Evolutionary conservation across 1,140 invertebrate genomes (phyloP).

Genomic region (Tribolium castaneum): DNA sequence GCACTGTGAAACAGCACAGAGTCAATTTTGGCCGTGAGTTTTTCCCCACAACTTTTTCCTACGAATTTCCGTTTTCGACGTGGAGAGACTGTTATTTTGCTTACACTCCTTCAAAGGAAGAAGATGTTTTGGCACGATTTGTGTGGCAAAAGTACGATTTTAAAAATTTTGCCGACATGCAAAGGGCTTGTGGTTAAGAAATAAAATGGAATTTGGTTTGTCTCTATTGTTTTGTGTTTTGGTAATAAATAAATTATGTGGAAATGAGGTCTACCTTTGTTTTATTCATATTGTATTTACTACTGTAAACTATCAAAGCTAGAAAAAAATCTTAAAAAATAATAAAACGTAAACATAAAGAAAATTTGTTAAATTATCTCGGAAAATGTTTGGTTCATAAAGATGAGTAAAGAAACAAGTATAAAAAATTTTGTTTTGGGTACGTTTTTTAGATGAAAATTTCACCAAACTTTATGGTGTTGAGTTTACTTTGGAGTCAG

Average conservation of each 20-base stretch:
- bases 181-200: not conserved
- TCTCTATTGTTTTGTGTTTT: not conserved
- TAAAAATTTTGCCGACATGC: not conserved
- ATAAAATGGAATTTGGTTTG: not conserved
- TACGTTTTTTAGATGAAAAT: too few relatives aligned
- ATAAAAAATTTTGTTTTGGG: too few relatives aligned
- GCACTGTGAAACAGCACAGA: constrained; percentile 47
- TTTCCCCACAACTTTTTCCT: constrained; percentile 55
- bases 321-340: too few relatives aligned
- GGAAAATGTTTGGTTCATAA: too few relatives aligned
- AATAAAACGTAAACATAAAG: too few relatives aligned
- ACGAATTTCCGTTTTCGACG: constrained; percentile 55
- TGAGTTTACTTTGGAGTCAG: too few relatives aligned
- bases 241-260: constrained; percentile 14
- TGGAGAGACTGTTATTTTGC: constrained; percentile 59
- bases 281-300: not conserved
- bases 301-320: too few relatives aligned
- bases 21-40: constrained; percentile 56
- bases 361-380: too few relatives aligned
- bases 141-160: not conserved
- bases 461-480: too few relatives aligned
- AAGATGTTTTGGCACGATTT: constrained; percentile 44
- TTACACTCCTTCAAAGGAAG: constrained; percentile 58
- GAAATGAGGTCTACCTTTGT: not conserved
- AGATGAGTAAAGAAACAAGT: too few relatives aligned